Evolutionary conservation across 2,797 vertebrate genomes (phyloP).

Genomic region (Atherinosoma microstoma): DNA sequence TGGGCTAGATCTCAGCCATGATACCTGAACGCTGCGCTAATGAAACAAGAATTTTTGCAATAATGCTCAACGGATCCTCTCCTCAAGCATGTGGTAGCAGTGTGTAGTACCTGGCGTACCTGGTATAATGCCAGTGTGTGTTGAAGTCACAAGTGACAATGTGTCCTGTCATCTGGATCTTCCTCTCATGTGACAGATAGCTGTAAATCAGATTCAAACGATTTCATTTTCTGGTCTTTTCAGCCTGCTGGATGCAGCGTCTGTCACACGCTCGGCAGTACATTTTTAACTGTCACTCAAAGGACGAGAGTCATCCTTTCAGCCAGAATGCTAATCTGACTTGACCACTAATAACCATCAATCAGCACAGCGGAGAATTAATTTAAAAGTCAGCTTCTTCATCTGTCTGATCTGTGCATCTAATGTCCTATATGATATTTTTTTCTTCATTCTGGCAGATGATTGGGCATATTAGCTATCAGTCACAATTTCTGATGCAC

Average conservation of each 20-base stretch:
- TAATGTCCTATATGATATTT: conserved; percentile 42
- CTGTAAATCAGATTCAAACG: conserved; percentile 13
- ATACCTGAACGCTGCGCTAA: neutral
- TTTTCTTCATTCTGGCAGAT: conserved; percentile 28
- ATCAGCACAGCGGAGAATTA: conserved; percentile 30
- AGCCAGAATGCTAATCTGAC: conserved; percentile 50
- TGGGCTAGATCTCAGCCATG: neutral
- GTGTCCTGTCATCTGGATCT: conserved; percentile 4
- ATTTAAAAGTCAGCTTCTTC: conserved; percentile 26
- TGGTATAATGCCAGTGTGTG: conserved; percentile 1
- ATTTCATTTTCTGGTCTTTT: conserved; percentile 18
- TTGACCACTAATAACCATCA: conserved; percentile 51
- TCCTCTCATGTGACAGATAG: conserved; percentile 17
- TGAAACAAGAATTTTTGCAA: neutral
- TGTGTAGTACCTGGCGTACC: neutral
- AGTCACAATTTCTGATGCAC: conserved; percentile 33
- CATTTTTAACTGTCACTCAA: conserved; percentile 38
- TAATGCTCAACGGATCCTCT: neutral
- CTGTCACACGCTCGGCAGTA: conserved; percentile 11
- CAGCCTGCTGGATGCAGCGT: neutral
- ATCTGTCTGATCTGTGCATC: conserved; percentile 35
- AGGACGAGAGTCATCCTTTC: conserved; percentile 29
- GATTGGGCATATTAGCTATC: conserved; percentile 20
- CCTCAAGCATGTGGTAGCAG: neutral
- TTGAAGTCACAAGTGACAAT: conserved; percentile 3